Conservation (phyloP, 2,113 vertebrate genomes). For the Butorides virescens region DNA sequence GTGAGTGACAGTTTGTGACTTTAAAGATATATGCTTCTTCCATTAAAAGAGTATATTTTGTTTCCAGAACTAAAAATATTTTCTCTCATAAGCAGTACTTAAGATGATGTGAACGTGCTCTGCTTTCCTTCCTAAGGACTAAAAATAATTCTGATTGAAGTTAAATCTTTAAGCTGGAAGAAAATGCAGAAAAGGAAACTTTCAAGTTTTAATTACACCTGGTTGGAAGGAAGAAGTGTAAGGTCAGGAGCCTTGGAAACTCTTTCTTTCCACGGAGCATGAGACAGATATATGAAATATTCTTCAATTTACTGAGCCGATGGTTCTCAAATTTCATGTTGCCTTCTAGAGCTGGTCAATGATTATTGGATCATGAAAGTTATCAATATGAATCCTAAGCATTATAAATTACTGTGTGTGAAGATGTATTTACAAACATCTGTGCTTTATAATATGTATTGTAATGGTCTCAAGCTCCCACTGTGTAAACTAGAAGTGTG, state of each 20-base stretch:
- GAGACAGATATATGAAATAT: neutral
- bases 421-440: neutral
- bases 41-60: neutral
- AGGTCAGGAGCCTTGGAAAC: neutral
- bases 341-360: neutral
- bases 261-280: neutral
- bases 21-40: neutral
- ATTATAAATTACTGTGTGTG: neutral
- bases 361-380: neutral
- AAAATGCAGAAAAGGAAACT: neutral
- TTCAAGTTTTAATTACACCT: neutral
- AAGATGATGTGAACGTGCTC: neutral
- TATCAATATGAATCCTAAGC: neutral
- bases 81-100: neutral
- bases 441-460: neutral
- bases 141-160: neutral
- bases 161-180: neutral
- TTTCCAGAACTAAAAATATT: conserved; percentile 28
- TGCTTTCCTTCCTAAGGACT: neutral
- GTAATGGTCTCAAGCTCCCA: neutral
- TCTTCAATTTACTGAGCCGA: neutral
- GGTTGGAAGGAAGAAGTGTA: neutral
- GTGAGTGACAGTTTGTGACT: neutral
- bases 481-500: neutral
- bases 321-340: neutral